phyloP scores from a whole-genome alignment of 1,140 invertebrate genomes.

The Drosophila yakuba region DNA sequence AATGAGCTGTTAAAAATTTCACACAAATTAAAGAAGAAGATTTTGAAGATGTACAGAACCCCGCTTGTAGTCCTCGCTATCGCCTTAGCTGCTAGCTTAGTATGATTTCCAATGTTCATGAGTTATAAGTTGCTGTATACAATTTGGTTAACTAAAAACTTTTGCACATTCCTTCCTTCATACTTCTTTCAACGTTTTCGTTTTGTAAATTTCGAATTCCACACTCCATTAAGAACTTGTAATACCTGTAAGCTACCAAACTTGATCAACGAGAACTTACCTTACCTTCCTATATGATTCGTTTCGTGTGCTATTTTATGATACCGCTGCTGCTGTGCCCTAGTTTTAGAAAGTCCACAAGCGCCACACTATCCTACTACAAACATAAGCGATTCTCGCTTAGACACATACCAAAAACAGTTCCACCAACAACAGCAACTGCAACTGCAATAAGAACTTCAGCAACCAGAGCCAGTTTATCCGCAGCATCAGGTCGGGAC shows the following conservation, averaged over 20 bases:
- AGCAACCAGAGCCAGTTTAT: constrained; percentile 64
- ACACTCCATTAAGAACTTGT: constrained; percentile 5
- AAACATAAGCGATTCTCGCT: constrained; percentile 83
- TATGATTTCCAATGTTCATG: constrained; percentile 22
- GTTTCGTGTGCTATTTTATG: constrained; percentile 69
- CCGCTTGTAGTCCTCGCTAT: constrained; percentile 24
- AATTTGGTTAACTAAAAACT: constrained; percentile 28
- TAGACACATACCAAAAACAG: constrained; percentile 81
- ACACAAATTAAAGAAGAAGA: constrained; percentile 6
- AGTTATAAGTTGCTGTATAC: constrained; percentile 40
- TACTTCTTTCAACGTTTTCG: constrained; percentile 23
- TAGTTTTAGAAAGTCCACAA: constrained; percentile 83
- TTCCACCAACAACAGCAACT: constrained; percentile 61
- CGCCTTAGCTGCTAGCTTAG: constrained; percentile 29
- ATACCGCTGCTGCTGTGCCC: constrained; percentile 63
- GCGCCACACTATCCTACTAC: constrained; percentile 82
- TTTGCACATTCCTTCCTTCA: constrained; percentile 12
- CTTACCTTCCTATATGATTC: constrained; percentile 50
- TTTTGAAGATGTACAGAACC: constrained; percentile 23
- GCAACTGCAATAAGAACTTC: constrained; percentile 48
- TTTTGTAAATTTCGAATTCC: constrained; percentile 32
- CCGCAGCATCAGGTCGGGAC: constrained; percentile 52
- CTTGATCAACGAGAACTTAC: constrained; percentile 41
- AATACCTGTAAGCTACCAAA: constrained; percentile 28
- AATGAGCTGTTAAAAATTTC: constrained; percentile 24